Percentiles rank a stretch among this genome's conserved stretches.
Evolutionary conservation across 2,113 vertebrate species (phyloP).

Genomic region (Alexandromys fortis): DNA sequence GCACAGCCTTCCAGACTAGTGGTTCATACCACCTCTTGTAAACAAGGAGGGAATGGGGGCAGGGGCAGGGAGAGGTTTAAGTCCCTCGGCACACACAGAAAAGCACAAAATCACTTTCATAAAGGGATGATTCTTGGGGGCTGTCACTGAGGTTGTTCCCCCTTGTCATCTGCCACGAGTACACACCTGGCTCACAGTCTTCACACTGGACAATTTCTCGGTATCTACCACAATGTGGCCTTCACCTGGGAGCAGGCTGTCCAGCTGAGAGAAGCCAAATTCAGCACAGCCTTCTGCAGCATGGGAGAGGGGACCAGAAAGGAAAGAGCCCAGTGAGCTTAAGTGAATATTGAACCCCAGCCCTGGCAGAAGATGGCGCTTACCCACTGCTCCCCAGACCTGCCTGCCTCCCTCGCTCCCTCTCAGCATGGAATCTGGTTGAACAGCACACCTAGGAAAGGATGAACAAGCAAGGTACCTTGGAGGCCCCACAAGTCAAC

Average conservation of each 20-base stretch:
- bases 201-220: slow-evolving; percentile 42
- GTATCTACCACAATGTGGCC: slow-evolving; percentile 88
- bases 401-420: background rate
- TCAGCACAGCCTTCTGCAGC: slow-evolving; percentile 89
- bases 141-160: background rate
- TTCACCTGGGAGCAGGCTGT: slow-evolving; percentile 84
- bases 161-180: background rate
- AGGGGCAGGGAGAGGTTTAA: background rate
- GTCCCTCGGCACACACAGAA: background rate
- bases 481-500: slow-evolving; percentile 94
- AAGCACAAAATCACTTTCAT: background rate
- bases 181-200: slow-evolving; percentile 63
- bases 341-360: background rate
- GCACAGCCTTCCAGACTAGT: background rate
- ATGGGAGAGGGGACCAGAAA: background rate
- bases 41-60: background rate
- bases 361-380: background rate
- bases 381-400: background rate
- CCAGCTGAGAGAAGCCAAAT: slow-evolving; percentile 78
- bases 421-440: background rate
- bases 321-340: background rate
- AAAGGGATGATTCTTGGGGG: background rate
- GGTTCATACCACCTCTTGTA: background rate
- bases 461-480: slow-evolving; percentile 83
- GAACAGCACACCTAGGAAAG: background rate